phyloP scores from a whole-genome alignment of 2,888 invertebrate species.

The Sussaba pulchella region DNA sequence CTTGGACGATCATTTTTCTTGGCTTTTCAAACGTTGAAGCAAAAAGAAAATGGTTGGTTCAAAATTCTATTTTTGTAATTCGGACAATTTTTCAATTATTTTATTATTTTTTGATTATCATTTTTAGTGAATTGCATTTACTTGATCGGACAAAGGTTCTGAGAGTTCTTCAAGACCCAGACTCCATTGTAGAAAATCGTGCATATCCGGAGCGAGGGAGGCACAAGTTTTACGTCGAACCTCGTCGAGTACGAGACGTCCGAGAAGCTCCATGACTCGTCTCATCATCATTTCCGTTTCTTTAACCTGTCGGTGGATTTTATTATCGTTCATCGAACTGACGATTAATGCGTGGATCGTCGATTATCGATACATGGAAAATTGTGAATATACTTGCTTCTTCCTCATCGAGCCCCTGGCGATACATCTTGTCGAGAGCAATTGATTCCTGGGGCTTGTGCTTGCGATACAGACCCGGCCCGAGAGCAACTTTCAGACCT shows the following conservation, averaged over 20 bases:
- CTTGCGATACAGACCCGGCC: slow-evolving; percentile 73
- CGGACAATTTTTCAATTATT: no score
- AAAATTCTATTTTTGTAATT: no score
- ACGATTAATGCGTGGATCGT: no score
- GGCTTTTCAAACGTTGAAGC: no score
- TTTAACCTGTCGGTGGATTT: slow-evolving; percentile 67
- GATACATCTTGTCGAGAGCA: slow-evolving; percentile 67
- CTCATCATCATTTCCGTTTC: slow-evolving; percentile 74
- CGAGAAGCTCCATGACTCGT: slow-evolving; percentile 74
- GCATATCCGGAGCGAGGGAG: slow-evolving; percentile 72
- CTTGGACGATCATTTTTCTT: no score
- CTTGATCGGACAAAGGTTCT: slow-evolving; percentile 59
- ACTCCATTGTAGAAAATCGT: slow-evolving; percentile 76
- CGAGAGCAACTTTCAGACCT: slow-evolving; percentile 70
- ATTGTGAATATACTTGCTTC: slow-evolving; percentile 63
- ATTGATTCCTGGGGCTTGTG: slow-evolving; percentile 69
- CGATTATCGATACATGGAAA: no score
- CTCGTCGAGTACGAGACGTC: slow-evolving; percentile 74
- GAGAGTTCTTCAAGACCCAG: slow-evolving; percentile 65
- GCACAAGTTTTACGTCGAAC: slow-evolving; percentile 76
- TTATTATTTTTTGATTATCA: no score
- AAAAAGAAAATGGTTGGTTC: no score
- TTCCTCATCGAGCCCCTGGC: slow-evolving; percentile 66
- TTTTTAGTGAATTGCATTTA: background rate
- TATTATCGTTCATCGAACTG: no score